These are phyloP conservation scores for Macrochelys suwanniensis DNA, from an alignment of 2,797 vertebrate genomes.

Conservation along the genomic window DNA sequence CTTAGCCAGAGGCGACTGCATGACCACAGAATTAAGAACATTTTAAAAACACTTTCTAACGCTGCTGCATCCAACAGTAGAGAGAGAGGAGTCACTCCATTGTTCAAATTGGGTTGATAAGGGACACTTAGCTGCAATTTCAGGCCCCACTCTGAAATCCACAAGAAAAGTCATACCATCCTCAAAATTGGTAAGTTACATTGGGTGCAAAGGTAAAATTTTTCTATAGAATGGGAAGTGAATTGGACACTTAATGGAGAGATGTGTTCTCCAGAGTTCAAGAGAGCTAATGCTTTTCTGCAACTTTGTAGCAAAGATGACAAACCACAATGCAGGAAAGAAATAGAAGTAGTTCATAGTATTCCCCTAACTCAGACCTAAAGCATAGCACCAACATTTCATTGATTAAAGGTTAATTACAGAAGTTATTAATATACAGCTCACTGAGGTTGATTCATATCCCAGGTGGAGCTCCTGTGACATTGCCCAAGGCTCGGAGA, in stretches of 20 bases:
- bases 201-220: background rate
- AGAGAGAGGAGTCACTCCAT: background rate
- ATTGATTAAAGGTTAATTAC: conserved; percentile 27
- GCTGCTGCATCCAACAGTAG: fast-evolving
- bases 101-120: background rate
- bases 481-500: background rate
- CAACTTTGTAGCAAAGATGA: background rate
- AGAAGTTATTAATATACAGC: background rate
- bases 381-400: background rate
- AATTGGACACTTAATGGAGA: fast-evolving
- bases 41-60: background rate
- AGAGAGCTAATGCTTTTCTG: background rate
- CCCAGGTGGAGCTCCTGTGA: background rate
- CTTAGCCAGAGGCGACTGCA: fast-evolving
- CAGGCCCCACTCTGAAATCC: background rate
- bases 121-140: background rate
- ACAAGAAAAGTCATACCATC: background rate
- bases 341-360: fast-evolving
- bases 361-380: background rate
- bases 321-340: background rate
- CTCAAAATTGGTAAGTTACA: background rate
- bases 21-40: background rate
- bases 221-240: fast-evolving
- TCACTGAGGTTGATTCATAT: background rate
- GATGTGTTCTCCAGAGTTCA: background rate